Evolutionary conservation across 2,797 vertebrate genomes (phyloP).

Genomic region (Oryzias dopingdopingensis): DNA sequence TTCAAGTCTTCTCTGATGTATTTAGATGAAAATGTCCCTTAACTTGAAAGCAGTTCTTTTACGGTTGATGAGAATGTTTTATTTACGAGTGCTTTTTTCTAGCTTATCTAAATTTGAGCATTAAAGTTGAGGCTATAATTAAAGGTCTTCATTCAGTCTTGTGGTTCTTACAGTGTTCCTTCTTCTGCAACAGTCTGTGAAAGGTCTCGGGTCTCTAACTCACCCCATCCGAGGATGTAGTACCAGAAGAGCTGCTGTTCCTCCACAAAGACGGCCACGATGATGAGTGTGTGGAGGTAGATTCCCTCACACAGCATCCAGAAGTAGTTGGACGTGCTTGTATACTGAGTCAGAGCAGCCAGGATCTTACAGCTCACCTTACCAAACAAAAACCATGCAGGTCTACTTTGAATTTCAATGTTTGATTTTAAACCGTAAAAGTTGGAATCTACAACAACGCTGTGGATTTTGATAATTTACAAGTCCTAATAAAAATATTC

Average conservation of each 20-base stretch:
- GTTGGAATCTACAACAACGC: no score
- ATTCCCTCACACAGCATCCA: conserved; percentile 86
- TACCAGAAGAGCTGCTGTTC: conserved; percentile 83
- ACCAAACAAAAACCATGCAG: not conserved
- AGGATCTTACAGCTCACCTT: conserved; percentile 81
- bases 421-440: no score
- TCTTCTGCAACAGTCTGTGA: not conserved
- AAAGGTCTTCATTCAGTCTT: not conserved
- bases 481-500: not conserved
- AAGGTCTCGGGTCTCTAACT: conserved; percentile 31
- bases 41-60: no score
- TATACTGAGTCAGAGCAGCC: conserved; percentile 70
- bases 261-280: conserved; percentile 82
- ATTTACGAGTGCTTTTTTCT: no score
- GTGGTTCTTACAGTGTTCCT: not conserved
- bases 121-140: no score
- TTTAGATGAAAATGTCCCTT: no score
- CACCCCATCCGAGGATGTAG: conserved; percentile 83
- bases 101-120: no score
- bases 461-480: not conserved
- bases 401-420: no score
- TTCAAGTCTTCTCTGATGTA: no score
- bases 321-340: conserved; percentile 74
- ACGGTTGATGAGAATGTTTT: no score
- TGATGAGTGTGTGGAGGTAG: conserved; percentile 84